phyloP scores from a whole-genome alignment of 1,140 invertebrate genomes.

The Trichogramma pretiosum region DNA sequence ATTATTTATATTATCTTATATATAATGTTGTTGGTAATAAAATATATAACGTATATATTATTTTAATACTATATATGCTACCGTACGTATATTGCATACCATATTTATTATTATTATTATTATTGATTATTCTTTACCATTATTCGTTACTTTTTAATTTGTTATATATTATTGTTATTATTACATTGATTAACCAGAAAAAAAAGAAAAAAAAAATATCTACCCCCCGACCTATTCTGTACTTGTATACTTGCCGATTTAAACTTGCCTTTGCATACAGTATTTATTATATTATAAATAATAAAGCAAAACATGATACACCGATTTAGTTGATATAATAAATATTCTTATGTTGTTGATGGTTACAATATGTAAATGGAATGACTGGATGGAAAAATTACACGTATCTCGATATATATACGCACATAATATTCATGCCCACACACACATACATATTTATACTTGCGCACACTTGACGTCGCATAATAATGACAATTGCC shows the following conservation, averaged over 20 bases:
- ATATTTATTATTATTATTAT: slow-evolving; percentile 24
- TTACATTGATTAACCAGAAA: slow-evolving; percentile 6
- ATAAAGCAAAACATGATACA: too few species aligned
- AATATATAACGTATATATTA: slow-evolving; percentile 31
- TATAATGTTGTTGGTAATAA: slow-evolving; percentile 38
- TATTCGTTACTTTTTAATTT: slow-evolving; percentile 23
- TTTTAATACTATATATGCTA: too few species aligned
- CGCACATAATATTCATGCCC: too few species aligned
- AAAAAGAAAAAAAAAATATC: background rate
- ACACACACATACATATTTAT: too few species aligned
- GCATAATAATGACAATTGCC: too few species aligned
- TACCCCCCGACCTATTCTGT: slow-evolving; percentile 8
- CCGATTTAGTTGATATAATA: too few species aligned
- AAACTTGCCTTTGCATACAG: slow-evolving; percentile 21
- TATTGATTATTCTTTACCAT: slow-evolving; percentile 21
- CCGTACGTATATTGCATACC: background rate
- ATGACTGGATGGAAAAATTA: too few species aligned
- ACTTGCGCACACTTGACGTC: too few species aligned
- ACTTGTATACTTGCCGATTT: slow-evolving; percentile 22
- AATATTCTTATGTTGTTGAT: too few species aligned
- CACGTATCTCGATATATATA: too few species aligned
- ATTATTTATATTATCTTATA: too few species aligned
- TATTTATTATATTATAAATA: slow-evolving; percentile 11
- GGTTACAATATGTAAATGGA: too few species aligned
- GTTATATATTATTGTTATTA: background rate